These are phyloP conservation scores for Chionis minor DNA, from an alignment of 2,113 vertebrate genomes.

Conservation along the genomic window DNA sequence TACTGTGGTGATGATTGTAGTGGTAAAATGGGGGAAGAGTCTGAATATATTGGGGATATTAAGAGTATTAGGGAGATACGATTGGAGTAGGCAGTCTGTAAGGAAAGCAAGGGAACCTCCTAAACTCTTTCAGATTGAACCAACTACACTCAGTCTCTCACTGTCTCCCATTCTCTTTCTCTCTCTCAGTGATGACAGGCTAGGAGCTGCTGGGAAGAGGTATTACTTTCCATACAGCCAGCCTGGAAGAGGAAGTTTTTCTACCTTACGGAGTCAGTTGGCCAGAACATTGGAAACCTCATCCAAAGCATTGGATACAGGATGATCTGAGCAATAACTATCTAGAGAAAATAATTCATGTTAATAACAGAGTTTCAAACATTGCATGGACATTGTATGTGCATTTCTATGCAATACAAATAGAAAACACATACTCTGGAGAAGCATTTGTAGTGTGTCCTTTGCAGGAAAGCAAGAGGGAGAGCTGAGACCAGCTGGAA, in stretches of 20 bases:
- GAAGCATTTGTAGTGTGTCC: neutral
- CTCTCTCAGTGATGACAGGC: neutral
- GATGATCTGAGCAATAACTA: neutral
- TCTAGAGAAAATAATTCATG: neutral
- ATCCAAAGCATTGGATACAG: neutral
- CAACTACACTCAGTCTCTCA: neutral
- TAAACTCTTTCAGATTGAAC: neutral
- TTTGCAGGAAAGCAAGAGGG: neutral
- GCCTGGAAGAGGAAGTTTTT: neutral
- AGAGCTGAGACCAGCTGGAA: neutral
- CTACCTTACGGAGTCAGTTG: fast-evolving
- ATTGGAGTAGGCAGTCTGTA: neutral
- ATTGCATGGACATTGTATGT: neutral
- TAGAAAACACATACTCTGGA: neutral
- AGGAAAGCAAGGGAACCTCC: neutral
- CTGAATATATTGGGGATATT: neutral
- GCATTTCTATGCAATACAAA: neutral
- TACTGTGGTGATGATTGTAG: neutral
- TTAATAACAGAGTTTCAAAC: neutral
- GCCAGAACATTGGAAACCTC: neutral
- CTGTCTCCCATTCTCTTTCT: no score
- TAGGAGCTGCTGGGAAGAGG: neutral
- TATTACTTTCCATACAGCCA: neutral
- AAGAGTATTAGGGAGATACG: neutral
- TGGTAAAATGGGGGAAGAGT: neutral